Base-by-base conservation (phyloP, 2,888 invertebrate genomes). In the Leucophora obtusa region DNA sequence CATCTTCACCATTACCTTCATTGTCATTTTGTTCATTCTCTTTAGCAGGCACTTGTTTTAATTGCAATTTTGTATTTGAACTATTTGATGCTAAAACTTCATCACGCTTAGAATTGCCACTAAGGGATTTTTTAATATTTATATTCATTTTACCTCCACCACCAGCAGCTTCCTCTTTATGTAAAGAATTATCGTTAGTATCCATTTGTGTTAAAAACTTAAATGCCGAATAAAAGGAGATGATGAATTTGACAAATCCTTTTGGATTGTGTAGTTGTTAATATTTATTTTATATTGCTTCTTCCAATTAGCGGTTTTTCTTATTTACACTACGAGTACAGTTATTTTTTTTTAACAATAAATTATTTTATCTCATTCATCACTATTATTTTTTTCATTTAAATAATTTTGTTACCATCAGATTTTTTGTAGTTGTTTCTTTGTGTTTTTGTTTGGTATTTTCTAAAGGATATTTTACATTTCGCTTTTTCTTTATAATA, bases 301-400 rank as follows among this genome's bases (percentile, higher is more conserved):
- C n/a, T 77, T 66, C 35, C 50, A 66, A 65, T 81, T 81, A 81
- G 81, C 81, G 77, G 73, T 77, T 77, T 77, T 70, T 73, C 33
- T 53, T 50, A 28, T 72, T 73, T 70, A 15, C 28, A 35, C 53
- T 65, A 70, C 60, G 59, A 77, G 81, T 81, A 81, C 81, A 81
- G 81, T 81, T 81, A 73, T 70, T 81, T 50, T 28, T 59, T 21
- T 8, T n/a, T 8, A n/a, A 17, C n/a, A 8, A 10, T 18, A 10
- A 17, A 38, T 14, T 35, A 51, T 15, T 15, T 53, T 51, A 59
- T 33, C 5, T 9, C 33, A 43, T 43, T 50, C n/a, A 21, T 18
- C 0, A 10, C 15, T 38, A 15, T 56, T 58, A 35, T 63, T n/a
- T 24, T 24, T 2, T 2, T 2, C 2, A 3, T 24, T 58, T n/a